phyloP scores from a whole-genome alignment of 2,797 vertebrate genomes.

The Sardinella longiceps region DNA sequence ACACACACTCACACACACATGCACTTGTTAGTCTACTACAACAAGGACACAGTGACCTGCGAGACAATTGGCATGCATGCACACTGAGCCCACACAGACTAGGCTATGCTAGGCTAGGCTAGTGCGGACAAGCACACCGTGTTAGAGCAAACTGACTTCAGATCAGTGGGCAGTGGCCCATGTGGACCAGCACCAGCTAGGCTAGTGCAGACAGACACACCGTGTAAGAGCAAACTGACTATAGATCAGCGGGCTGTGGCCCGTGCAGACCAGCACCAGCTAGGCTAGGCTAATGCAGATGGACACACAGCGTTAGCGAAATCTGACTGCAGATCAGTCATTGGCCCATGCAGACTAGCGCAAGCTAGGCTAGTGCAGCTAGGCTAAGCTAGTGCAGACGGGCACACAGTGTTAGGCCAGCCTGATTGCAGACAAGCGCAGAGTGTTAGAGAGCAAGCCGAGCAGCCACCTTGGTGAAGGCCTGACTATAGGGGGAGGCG shows the following conservation, averaged over 20 bases:
- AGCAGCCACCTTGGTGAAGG: conserved; percentile 76
- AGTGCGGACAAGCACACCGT: no score
- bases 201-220: no score
- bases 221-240: no score
- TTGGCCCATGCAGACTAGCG: neutral
- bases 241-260: no score
- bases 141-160: no score
- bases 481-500: conserved; percentile 78
- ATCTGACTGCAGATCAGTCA: neutral
- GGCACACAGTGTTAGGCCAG: neutral
- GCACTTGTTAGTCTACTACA: neutral
- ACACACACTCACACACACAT: neutral
- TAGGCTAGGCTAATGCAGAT: no score
- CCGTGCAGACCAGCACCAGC: no score
- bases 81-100: no score
- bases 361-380: neutral
- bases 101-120: no score
- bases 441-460: conserved; percentile 28
- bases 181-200: no score
- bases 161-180: no score
- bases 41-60: conserved; percentile 22
- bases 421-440: neutral
- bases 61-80: neutral
- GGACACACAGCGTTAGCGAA: no score
- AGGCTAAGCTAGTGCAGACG: neutral